Evolutionary conservation across 2,888 invertebrate species (phyloP).

Genomic region (Rhagonycha fulva): DNA sequence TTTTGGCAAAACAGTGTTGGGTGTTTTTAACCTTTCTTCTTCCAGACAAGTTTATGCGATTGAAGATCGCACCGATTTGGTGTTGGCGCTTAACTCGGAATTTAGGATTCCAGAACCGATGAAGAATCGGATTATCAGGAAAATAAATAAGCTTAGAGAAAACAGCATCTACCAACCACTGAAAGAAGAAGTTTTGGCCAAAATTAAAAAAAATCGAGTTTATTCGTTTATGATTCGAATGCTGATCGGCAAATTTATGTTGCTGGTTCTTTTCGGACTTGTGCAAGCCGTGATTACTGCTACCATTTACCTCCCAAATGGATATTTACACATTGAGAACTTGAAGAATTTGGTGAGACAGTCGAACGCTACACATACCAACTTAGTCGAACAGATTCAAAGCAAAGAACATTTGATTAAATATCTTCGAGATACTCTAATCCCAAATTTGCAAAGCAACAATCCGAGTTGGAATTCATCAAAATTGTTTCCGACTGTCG

Average conservation of each 20-base stretch:
- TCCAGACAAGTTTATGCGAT: neutral
- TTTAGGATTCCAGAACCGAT: neutral
- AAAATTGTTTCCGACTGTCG: neutral
- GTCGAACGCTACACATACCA: neutral
- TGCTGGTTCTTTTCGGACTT: constrained; percentile 1
- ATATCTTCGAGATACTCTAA: neutral
- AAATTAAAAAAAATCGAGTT: neutral
- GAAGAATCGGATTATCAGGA: neutral
- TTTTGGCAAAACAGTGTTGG: neutral
- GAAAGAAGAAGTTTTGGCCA: neutral
- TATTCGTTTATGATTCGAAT: neutral
- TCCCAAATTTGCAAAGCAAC: neutral
- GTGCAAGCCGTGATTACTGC: neutral
- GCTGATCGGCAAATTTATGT: neutral
- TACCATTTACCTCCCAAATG: neutral
- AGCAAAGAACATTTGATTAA: neutral
- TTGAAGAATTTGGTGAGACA: neutral
- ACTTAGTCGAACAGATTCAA: neutral
- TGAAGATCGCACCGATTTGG: constrained; percentile 11
- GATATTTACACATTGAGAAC: neutral
- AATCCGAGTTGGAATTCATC: neutral
- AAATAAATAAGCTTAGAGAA: constrained; percentile 4
- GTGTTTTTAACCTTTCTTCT: neutral
- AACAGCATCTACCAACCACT: constrained; percentile 2
- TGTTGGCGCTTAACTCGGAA: neutral